Evolutionary conservation across 2,888 invertebrate genomes (phyloP).

Genomic region (Epinotia ramella): DNA sequence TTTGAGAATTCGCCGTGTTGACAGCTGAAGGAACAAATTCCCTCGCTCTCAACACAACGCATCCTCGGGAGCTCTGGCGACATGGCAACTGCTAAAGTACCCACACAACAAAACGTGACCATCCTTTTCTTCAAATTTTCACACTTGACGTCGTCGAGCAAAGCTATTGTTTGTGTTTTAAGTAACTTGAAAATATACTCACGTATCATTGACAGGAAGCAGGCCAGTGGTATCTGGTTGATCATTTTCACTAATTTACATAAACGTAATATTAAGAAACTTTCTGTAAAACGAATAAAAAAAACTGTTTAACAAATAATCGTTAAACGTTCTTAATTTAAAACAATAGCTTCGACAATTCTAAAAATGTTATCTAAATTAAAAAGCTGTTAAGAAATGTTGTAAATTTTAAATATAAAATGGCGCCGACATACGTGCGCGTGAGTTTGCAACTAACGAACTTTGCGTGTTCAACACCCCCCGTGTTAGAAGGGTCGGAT

Average conservation of each 20-base stretch:
- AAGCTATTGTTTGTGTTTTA: background rate
- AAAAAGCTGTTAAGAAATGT: background rate
- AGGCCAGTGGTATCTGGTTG: constrained; percentile 68
- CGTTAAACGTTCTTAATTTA: background rate
- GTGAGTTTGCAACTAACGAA: background rate
- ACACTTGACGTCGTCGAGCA: no score
- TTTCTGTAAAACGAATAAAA: background rate
- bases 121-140: no score
- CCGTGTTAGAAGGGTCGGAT: background rate
- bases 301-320: background rate
- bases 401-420: background rate
- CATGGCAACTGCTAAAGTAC: no score
- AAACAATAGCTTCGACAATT: background rate
- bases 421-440: background rate
- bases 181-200: constrained; percentile 21
- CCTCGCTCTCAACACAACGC: no score
- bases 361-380: background rate
- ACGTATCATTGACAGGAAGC: constrained; percentile 77
- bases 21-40: no score
- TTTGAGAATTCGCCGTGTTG: no score
- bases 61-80: no score
- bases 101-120: no score
- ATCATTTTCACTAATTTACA: constrained; percentile 60
- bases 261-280: background rate
- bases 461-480: constrained; percentile 3